phyloP scores from a whole-genome alignment of 2,113 vertebrate genomes.

The Eptesicus fuscus region DNA sequence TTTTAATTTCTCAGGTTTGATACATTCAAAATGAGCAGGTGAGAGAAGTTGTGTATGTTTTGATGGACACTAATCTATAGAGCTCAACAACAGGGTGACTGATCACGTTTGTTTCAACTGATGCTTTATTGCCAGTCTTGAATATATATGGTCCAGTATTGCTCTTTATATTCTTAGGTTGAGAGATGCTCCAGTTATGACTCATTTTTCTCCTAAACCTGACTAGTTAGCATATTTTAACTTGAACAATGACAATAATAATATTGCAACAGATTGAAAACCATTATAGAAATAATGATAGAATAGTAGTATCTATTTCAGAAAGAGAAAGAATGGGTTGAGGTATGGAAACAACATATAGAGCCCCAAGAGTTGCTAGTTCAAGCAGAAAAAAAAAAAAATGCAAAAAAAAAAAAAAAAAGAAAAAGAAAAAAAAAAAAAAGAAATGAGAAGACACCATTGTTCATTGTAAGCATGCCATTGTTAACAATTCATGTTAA shows the following conservation, averaged over 20 bases:
- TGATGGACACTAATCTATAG: neutral
- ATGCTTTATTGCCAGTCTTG: neutral
- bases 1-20: neutral
- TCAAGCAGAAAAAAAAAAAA: neutral
- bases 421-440: neutral
- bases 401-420: neutral
- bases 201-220: neutral
- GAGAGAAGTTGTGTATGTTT: neutral
- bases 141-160: neutral
- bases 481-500: neutral
- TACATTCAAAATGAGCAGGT: neutral
- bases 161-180: neutral
- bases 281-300: neutral
- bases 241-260: neutral
- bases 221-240: neutral
- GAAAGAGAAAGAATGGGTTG: neutral
- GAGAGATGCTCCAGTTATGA: neutral
- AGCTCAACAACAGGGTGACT: neutral
- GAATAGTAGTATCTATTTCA: neutral
- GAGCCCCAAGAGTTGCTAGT: neutral
- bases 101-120: neutral
- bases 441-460: neutral
- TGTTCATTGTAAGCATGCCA: neutral
- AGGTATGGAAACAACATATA: neutral
- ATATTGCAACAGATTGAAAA: neutral